Evolutionary conservation across 2,113 vertebrate species (phyloP).

Genomic region (Siniperca chuatsi): DNA sequence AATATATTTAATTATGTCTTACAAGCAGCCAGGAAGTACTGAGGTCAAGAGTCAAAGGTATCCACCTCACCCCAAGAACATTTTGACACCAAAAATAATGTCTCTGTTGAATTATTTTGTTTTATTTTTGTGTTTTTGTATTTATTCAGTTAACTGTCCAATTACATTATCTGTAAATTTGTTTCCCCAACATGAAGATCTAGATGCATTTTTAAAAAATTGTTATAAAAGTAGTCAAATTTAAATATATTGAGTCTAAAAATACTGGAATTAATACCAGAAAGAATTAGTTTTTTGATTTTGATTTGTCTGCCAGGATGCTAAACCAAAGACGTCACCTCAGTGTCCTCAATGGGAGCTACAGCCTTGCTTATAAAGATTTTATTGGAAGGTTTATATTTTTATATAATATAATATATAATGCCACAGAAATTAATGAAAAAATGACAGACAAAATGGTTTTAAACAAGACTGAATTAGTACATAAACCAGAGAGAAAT

Average conservation of each 20-base stretch:
- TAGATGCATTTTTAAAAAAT: not conserved
- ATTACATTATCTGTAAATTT: not conserved
- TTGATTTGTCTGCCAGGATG: not conserved
- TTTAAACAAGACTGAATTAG: not conserved
- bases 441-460: not conserved
- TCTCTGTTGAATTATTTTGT: not conserved
- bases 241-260: not conserved
- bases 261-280: not conserved
- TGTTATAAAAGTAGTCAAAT: not conserved
- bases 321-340: not conserved
- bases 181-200: not conserved
- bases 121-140: no score
- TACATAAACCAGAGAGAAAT: not conserved
- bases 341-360: conserved; percentile 2
- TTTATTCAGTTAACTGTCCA: not conserved
- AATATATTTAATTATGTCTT: not conserved
- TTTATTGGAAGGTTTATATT: conserved; percentile 13
- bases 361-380: not conserved
- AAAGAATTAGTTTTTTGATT: not conserved
- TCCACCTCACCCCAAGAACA: not conserved
- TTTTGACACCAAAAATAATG: not conserved
- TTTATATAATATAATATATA: not conserved
- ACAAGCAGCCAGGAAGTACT: not conserved
- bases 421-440: not conserved
- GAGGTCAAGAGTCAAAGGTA: not conserved